These are phyloP conservation scores for Eurystomus gularis DNA, from an alignment of 2,113 vertebrate species.

Conservation along the genomic window DNA sequence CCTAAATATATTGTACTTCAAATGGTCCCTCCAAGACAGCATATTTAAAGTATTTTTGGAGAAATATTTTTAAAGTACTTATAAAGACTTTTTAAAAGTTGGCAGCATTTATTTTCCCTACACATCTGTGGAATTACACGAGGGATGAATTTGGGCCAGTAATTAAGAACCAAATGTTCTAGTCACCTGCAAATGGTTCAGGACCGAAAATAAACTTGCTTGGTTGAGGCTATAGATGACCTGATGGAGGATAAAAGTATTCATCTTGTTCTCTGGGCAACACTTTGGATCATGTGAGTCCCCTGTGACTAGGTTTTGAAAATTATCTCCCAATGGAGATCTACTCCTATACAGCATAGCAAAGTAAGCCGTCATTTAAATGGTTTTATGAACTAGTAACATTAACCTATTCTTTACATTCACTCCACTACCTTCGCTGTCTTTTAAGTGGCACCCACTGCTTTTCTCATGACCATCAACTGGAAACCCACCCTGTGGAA, in stretches of 20 bases:
- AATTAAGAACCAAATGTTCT: not conserved
- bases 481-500: not conserved
- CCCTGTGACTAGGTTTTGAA: not conserved
- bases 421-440: not conserved
- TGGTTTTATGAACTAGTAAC: not conserved
- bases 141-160: not conserved
- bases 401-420: not conserved
- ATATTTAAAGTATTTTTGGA: not conserved
- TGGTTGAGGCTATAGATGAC: not conserved
- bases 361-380: not conserved
- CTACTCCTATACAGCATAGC: not conserved
- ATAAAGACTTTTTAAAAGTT: not conserved
- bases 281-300: not conserved
- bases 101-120: not conserved
- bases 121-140: not conserved
- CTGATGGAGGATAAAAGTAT: not conserved
- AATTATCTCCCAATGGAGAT: not conserved
- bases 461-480: not conserved
- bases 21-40: not conserved
- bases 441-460: not conserved
- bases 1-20: not conserved
- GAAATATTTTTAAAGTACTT: not conserved
- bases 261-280: not conserved
- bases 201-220: not conserved
- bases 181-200: not conserved